These are phyloP conservation scores for Anoplopoma fimbria DNA, from an alignment of 2,113 vertebrate genomes.

Conservation along the genomic window DNA sequence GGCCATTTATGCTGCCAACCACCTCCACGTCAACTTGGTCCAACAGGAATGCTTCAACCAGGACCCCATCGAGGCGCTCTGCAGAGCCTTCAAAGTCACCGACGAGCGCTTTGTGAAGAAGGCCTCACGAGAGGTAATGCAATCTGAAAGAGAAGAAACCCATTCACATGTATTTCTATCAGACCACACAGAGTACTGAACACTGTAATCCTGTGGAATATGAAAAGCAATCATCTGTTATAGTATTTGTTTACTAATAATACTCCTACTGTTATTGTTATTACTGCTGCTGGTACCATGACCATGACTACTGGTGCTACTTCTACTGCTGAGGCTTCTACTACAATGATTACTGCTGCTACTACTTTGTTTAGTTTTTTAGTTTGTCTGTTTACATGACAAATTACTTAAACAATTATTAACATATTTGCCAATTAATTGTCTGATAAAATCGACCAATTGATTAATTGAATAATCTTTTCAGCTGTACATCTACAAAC, in stretches of 20 bases:
- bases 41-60: slow-evolving; percentile 92
- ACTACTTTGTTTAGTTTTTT: neutral
- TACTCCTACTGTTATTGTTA: no score
- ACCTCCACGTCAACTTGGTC: slow-evolving; percentile 95
- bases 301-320: neutral
- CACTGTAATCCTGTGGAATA: no score
- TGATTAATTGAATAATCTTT: no score
- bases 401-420: no score
- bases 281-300: no score
- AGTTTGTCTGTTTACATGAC: neutral
- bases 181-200: no score
- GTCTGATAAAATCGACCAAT: no score
- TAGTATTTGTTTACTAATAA: neutral
- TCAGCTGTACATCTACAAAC: no score
- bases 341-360: neutral
- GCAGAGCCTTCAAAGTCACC: slow-evolving; percentile 91
- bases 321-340: neutral
- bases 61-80: slow-evolving; percentile 91
- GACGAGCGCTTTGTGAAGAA: slow-evolving; percentile 96
- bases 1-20: slow-evolving; percentile 95
- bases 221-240: no score
- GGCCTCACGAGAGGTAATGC: slow-evolving; percentile 91
- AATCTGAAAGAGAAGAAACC: neutral
- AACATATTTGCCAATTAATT: neutral
- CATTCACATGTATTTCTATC: neutral